Percentiles rank a stretch among this genome's conserved stretches.
Evolutionary conservation across 2,113 vertebrate genomes (phyloP).

Genomic region (Oryzias javanicus): DNA sequence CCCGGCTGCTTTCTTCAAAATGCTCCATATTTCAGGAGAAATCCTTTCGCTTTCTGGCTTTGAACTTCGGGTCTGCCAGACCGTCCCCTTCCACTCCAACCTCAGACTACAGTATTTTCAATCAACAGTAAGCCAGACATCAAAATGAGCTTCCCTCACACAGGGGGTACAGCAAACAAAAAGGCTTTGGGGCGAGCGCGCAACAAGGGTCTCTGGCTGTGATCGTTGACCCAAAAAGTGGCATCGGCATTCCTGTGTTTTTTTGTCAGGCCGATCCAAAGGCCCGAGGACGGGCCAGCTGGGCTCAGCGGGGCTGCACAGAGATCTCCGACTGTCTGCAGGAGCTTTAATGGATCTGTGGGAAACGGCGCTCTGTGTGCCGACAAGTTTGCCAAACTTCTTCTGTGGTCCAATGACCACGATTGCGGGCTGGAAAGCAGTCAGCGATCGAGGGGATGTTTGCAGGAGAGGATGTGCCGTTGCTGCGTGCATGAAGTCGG

Average conservation of each 20-base stretch:
- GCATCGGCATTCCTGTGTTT: constrained; percentile 45
- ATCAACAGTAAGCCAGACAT: constrained; percentile 35
- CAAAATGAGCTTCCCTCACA: constrained; percentile 13
- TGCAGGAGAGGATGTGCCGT: constrained; percentile 68
- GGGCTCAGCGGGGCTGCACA: constrained; percentile 26
- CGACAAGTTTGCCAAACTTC: constrained; percentile 73
- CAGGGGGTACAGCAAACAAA: neutral
- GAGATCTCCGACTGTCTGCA: constrained; percentile 33
- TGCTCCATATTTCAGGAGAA: constrained; percentile 27
- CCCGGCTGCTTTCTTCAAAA: constrained; percentile 20
- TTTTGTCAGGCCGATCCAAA: constrained; percentile 23
- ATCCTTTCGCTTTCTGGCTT: constrained; percentile 30
- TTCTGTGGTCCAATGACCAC: constrained; percentile 71
- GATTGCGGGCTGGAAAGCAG: constrained; percentile 35
- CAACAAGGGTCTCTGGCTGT: constrained; percentile 29
- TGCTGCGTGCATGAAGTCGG: constrained; percentile 63
- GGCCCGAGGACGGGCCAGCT: constrained; percentile 27
- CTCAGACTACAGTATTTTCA: constrained; percentile 38
- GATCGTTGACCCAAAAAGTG: constrained; percentile 43
- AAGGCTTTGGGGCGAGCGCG: constrained; percentile 35
- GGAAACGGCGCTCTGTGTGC: constrained; percentile 43
- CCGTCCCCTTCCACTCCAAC: constrained; percentile 29
- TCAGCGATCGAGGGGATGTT: constrained; percentile 52
- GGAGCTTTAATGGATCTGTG: constrained; percentile 45
- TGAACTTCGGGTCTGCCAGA: constrained; percentile 27